Percentiles rank a stretch among this genome's conserved stretches.
phyloP scores from a whole-genome alignment of 1,140 invertebrate species.

The Holcopasites calliopsidis region DNA sequence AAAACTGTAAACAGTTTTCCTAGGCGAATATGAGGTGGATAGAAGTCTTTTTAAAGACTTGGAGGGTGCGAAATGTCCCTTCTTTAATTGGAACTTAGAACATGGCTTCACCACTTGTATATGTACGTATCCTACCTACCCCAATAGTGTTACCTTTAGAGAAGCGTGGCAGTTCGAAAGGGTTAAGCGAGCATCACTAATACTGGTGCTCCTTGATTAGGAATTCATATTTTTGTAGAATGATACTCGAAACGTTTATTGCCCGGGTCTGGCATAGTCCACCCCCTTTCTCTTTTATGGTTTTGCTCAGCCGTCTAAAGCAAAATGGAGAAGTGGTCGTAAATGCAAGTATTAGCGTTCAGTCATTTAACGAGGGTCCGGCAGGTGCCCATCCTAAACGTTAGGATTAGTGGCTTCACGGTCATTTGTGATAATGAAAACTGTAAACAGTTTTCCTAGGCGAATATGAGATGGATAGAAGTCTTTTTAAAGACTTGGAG shows the following conservation, averaged over 20 bases:
- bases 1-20: constrained; percentile 37
- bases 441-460: constrained; percentile 46
- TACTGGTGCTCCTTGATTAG: neutral
- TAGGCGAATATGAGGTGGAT: constrained; percentile 32
- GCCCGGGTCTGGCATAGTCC: neutral
- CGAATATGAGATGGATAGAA: constrained; percentile 23
- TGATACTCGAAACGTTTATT: too few relatives aligned
- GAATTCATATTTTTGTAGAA: neutral
- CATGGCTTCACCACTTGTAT: neutral
- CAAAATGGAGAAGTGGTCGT: too few relatives aligned
- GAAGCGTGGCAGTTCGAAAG: neutral
- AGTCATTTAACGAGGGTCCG: neutral
- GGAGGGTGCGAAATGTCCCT: too few relatives aligned
- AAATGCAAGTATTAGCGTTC: too few relatives aligned
- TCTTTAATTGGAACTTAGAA: too few relatives aligned
- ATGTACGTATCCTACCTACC: too few relatives aligned
- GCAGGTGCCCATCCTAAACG: neutral
- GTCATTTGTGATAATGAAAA: constrained; percentile 37
- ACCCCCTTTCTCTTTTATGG: too few relatives aligned
- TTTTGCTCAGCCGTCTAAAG: too few relatives aligned
- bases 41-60: neutral
- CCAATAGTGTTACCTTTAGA: neutral
- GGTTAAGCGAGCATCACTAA: constrained; percentile 9
- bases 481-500: neutral
- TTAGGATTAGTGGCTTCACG: constrained; percentile 23